Percentiles rank a stretch among this genome's conserved stretches.
phyloP scores from a whole-genome alignment of 2,797 vertebrate species.

The Siniperca scherzeri region DNA sequence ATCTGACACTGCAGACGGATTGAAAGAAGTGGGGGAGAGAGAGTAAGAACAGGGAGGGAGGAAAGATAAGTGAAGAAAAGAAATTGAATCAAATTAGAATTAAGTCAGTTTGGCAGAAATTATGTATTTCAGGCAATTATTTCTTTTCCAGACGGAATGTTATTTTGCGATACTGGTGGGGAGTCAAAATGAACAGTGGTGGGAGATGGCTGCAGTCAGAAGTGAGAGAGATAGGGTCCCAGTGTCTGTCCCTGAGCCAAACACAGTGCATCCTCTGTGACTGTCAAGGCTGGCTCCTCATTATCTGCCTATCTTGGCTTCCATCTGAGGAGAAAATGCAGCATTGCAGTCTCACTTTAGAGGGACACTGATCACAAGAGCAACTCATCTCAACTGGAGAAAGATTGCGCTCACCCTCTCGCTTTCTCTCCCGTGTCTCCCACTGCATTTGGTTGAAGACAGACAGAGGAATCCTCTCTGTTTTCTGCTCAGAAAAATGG shows the following conservation, averaged over 20 bases:
- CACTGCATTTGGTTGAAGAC: conserved; percentile 57
- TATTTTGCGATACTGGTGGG: conserved; percentile 47
- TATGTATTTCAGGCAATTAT: conserved; percentile 66
- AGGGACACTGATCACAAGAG: conserved; percentile 83
- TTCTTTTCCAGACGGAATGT: conserved; percentile 50
- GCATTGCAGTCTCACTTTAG: conserved; percentile 81
- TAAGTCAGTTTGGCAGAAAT: conserved; percentile 67
- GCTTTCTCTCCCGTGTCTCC: conserved; percentile 39
- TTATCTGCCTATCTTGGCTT: conserved; percentile 80
- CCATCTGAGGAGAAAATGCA: conserved; percentile 80
- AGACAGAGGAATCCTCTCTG: conserved; percentile 70
- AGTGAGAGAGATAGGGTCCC: conserved; percentile 53
- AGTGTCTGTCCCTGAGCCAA: conserved; percentile 69
- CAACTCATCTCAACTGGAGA: conserved; percentile 78
- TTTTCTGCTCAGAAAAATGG: conserved; percentile 74
- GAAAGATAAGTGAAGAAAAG: conserved; percentile 58
- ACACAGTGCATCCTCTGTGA: conserved; percentile 71
- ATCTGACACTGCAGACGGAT: conserved; percentile 62
- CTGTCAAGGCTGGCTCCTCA: conserved; percentile 74
- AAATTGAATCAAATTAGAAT: conserved; percentile 71
- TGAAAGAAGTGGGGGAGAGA: conserved; percentile 32
- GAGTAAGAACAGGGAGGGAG: conserved; percentile 27
- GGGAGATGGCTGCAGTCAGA: conserved; percentile 49
- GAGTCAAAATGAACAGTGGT: conserved; percentile 58
- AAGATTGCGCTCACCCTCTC: conserved; percentile 48